These are phyloP conservation scores for Lepidocolaptes lacrymiger DNA, from an alignment of 2,797 vertebrate genomes.

Conservation along the genomic window DNA sequence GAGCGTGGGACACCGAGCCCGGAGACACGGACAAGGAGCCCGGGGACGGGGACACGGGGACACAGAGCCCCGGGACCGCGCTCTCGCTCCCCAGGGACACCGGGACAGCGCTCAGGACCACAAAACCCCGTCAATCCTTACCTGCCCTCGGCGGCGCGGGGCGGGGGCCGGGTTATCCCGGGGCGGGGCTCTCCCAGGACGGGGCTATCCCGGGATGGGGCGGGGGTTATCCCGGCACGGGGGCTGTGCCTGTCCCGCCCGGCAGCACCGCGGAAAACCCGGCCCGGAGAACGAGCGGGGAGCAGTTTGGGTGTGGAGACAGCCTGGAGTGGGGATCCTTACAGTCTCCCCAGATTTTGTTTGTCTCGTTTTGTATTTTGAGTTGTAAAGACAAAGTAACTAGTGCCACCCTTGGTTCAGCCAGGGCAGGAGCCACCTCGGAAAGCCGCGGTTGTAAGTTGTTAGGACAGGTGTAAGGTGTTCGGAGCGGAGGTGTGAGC, in stretches of 20 bases:
- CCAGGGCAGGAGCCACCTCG: not conserved
- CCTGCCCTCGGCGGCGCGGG: not conserved
- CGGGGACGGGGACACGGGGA: too few species aligned
- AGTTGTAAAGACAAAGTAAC: not conserved
- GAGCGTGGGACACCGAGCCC: not conserved
- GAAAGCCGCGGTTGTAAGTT: not conserved
- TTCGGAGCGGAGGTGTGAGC: not conserved
- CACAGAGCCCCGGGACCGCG: not conserved
- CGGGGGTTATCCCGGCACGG: not conserved
- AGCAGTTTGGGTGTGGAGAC: not conserved
- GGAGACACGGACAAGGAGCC: too few species aligned
- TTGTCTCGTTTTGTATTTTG: not conserved
- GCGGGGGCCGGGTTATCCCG: not conserved
- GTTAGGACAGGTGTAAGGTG: not conserved
- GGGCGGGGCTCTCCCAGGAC: not conserved
- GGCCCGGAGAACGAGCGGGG: not conserved
- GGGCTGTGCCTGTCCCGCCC: not conserved
- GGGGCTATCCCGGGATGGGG: not conserved
- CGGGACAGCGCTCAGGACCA: accelerated
- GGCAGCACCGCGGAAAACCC: not conserved
- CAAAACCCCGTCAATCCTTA: not conserved
- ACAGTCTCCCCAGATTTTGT: too few species aligned
- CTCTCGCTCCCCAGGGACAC: not conserved
- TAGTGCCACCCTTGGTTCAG: not conserved
- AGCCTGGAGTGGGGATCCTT: accelerated